Evolutionary conservation across 2,888 invertebrate genomes (phyloP).

Genomic region (Mythimna vitellina): DNA sequence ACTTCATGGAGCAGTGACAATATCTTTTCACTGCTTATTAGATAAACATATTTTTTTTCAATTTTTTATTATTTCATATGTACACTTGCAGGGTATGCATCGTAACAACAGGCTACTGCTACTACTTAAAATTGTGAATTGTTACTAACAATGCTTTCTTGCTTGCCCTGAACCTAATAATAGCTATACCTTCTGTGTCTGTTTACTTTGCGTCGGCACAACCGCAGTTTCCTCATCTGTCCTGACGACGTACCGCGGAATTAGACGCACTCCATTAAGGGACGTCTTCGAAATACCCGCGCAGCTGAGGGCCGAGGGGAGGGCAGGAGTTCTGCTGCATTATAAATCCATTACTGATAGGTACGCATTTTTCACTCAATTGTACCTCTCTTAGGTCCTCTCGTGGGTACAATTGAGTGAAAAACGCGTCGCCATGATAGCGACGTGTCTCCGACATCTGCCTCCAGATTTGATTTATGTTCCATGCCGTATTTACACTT

Average conservation of each 20-base stretch:
- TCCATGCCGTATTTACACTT: background rate
- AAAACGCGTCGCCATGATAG: constrained; percentile 42
- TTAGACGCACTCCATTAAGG: constrained; percentile 54
- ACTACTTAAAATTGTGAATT: too few species aligned
- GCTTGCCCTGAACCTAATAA: too few species aligned
- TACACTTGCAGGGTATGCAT: too few species aligned
- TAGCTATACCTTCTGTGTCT: background rate
- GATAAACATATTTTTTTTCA: background rate
- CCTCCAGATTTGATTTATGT: constrained; percentile 39
- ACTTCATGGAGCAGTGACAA: background rate
- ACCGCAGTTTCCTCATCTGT: constrained; percentile 1
- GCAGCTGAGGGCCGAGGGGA: background rate
- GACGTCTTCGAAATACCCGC: constrained; percentile 5
- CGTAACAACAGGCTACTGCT: too few species aligned
- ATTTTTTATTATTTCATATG: too few species aligned
- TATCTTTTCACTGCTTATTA: background rate
- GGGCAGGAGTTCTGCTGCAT: constrained; percentile 39
- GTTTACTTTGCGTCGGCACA: too few species aligned
- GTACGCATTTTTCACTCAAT: too few species aligned
- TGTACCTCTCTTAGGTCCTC: too few species aligned
- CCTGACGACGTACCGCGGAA: constrained; percentile 24
- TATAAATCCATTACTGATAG: constrained; percentile 63
- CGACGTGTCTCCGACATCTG: constrained; percentile 27
- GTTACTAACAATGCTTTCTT: too few species aligned
- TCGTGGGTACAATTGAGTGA: constrained; percentile 39